phyloP scores from a whole-genome alignment of 2,113 vertebrate species.

The Catharus minimus region DNA sequence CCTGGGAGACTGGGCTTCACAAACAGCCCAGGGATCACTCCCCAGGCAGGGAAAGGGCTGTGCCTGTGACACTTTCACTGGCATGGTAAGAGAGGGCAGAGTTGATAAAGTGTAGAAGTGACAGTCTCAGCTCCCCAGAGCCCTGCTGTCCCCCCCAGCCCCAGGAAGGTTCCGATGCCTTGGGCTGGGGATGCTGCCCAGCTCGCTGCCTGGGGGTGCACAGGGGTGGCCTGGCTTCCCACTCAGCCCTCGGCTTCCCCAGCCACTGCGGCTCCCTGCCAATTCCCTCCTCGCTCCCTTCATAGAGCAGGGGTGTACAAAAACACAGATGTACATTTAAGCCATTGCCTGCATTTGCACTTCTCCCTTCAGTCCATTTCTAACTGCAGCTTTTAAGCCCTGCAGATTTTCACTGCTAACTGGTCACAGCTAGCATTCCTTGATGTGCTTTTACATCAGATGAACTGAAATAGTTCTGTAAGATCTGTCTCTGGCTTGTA shows the following conservation, averaged over 20 bases:
- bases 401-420: not conserved
- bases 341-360: not conserved
- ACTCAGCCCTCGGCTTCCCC: not conserved
- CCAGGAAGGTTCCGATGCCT: not conserved
- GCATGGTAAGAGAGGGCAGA: not conserved
- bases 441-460: constrained; percentile 28
- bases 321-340: not conserved
- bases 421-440: not conserved
- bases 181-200: not conserved
- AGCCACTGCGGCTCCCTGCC: not conserved
- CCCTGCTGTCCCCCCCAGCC: not conserved
- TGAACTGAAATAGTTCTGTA: constrained; percentile 24
- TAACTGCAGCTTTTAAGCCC: not conserved
- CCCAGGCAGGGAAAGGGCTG: not conserved
- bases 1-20: not conserved
- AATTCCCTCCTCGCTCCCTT: not conserved
- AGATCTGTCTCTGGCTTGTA: constrained; percentile 51
- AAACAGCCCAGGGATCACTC: not conserved
- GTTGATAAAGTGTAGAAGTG: not conserved
- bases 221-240: not conserved
- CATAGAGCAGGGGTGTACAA: accelerated
- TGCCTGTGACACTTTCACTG: not conserved
- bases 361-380: not conserved
- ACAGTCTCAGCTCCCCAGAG: not conserved
- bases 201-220: not conserved